Evolutionary conservation across 37 sponge, comb jelly and placozoan species (phyloP).

Genomic region (Bolinopsis microptera): DNA sequence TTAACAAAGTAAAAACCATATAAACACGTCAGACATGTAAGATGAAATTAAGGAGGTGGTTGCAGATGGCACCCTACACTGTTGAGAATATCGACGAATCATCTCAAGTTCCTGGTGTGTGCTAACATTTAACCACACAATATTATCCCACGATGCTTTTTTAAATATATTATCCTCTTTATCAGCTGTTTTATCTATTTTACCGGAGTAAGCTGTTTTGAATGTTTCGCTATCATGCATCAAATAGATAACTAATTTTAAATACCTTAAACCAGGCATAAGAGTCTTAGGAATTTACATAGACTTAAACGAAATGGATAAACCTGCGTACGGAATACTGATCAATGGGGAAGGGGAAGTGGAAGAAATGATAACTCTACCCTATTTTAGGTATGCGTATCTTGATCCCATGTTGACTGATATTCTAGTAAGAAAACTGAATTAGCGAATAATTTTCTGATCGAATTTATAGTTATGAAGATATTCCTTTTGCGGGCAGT

Average conservation of each 20-base stretch:
- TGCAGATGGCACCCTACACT: conserved; percentile 73
- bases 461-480: no score
- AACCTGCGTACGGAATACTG: background rate
- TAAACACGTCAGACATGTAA: conserved; percentile 65
- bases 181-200: no score
- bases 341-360: conserved; percentile 64
- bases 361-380: background rate
- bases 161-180: background rate
- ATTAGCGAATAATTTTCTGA: no score
- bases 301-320: background rate
- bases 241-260: no score
- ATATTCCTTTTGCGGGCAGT: no score
- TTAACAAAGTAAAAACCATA: background rate
- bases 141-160: background rate
- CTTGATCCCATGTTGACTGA: no score
- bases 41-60: conserved; percentile 74
- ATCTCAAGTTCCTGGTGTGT: background rate
- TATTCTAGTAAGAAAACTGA: no score
- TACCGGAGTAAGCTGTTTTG: no score
- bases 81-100: conserved; percentile 41
- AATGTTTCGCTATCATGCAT: no score
- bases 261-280: background rate
- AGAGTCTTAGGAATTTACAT: conserved; percentile 17
- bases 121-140: no score
- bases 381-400: conserved; percentile 44